Conservation (phyloP, 2,888 invertebrate genomes). For the Harpagoxenus sublaevis region DNA sequence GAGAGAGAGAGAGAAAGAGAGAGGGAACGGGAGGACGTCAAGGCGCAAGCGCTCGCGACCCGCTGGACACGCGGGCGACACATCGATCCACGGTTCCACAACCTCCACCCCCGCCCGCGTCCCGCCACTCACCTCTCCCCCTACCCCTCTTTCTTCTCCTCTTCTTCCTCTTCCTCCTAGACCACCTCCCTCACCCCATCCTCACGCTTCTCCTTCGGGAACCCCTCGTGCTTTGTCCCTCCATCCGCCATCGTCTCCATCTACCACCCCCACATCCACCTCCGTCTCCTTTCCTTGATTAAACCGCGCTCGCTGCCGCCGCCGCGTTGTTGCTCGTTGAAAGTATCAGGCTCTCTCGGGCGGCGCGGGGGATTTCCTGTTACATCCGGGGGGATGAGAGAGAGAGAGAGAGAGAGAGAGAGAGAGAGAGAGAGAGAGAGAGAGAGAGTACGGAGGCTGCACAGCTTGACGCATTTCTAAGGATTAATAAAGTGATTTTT, state of each 20-base stretch:
- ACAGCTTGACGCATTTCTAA: slow-evolving; percentile 18
- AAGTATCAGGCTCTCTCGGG: slow-evolving; percentile 64
- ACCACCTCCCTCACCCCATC: slow-evolving; percentile 61
- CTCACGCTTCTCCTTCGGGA: slow-evolving; percentile 58
- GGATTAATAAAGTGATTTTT: slow-evolving; percentile 31
- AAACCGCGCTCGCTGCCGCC: slow-evolving; percentile 75
- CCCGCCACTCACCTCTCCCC: slow-evolving; percentile 47
- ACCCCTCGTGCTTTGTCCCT: slow-evolving; percentile 66
- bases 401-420: background rate
- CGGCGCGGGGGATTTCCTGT: slow-evolving; percentile 52
- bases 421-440: slow-evolving; percentile 16
- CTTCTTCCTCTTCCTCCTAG: slow-evolving; percentile 57
- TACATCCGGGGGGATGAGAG: slow-evolving; percentile 29
- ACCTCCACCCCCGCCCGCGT: slow-evolving; percentile 75
- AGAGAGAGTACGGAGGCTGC: slow-evolving; percentile 11
- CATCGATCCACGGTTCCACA: slow-evolving; percentile 84
- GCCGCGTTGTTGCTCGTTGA: slow-evolving; percentile 62
- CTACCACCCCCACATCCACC: slow-evolving; percentile 62
- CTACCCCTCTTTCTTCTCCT: slow-evolving; percentile 61
- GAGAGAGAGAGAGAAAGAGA: background rate
- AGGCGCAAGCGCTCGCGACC: slow-evolving; percentile 83
- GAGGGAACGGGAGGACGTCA: slow-evolving; percentile 69
- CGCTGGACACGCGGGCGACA: slow-evolving; percentile 84
- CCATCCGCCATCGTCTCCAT: slow-evolving; percentile 66
- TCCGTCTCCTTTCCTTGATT: slow-evolving; percentile 80